Conservation (phyloP, 2,113 vertebrate genomes). For the Albula goreensis region DNA sequence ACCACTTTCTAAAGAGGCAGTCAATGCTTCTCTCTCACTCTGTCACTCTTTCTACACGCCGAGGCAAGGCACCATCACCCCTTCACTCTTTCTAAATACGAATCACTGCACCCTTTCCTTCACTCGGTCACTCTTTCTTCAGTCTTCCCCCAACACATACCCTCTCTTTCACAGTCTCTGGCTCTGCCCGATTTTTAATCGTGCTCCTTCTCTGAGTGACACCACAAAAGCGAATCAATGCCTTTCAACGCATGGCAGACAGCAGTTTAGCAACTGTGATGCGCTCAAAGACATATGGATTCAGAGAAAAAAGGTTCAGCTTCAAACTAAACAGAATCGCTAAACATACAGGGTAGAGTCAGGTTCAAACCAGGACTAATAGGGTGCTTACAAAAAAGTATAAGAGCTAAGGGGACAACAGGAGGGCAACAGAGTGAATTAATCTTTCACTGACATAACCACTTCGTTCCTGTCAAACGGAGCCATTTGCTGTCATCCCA, state of each 20-base stretch:
- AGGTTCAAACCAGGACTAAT: not conserved
- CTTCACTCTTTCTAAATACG: too few relatives aligned
- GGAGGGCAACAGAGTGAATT: not conserved
- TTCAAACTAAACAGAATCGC: not conserved
- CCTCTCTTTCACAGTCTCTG: not conserved
- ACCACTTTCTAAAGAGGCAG: not conserved
- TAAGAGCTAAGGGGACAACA: not conserved
- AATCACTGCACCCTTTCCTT: not conserved
- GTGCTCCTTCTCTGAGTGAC: not conserved
- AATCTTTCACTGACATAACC: not conserved
- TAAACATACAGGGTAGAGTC: not conserved
- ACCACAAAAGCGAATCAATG: not conserved
- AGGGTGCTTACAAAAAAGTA: not conserved
- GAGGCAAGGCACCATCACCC: not conserved
- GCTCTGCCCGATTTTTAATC: not conserved
- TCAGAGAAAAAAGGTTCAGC: not conserved
- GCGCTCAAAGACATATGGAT: not conserved
- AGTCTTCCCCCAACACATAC: too few relatives aligned
- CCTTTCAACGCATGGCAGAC: not conserved
- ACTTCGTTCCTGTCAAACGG: not conserved
- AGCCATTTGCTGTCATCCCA: not conserved
- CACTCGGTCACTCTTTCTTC: not conserved
- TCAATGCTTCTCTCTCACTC: not conserved
- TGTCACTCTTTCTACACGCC: not conserved
- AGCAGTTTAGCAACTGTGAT: not conserved